Evolutionary conservation across 35 echinoderm and acorn worm genomes (phyloP), one percentile per base, ranked within the genome.

Genomic region (Lytechinus pictus): DNA sequence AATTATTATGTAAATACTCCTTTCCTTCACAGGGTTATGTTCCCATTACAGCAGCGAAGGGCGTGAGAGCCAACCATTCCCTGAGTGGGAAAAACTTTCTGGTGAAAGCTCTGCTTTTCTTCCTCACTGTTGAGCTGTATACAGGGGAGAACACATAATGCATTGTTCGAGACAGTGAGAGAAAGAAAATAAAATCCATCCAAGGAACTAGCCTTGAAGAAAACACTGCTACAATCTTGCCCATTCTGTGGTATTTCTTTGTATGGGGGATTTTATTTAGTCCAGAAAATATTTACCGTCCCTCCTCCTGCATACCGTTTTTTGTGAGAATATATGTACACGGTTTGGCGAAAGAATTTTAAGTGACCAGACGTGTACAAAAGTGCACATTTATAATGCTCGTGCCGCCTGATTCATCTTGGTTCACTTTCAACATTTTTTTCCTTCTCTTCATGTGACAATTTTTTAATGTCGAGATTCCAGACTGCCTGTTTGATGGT

Each of bases 1-100:
- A 79, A 79, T 79, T 24, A 79, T 79, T 79, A 79, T 79, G 66
- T 79, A 79, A 79, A 79, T 79, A 79, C 66, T 79, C 66, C 66
- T 79, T 79, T 79, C 66, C 66, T 79, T 79, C 21, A n/a, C 16
- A 6, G 66, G 66, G 19, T 24, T 79, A 79, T 79, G 66, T 79
- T 24, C 16, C 16, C 8, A 79, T 79, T 79, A 79, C 66, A 79
- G 19, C 14, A 44, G 21, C 66, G 1, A 44, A 79, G 66, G 66
- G 66, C 66, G 4, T 79, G 66, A 79, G 66, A 79, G 66, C 66
- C 16, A 44, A 44, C 33, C 33, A 60, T 60, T 60, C 57, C 16
- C 66, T 6, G 66, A 79, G 16, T 79, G 19, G 5, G 33, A 44
- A 44, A 44, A 79, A 19, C 8, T 14, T 79, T 79, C 19, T 79